Percentiles rank a stretch among this genome's conserved stretches.
phyloP scores from a whole-genome alignment of 2,113 vertebrate genomes.

The Misgurnus mizolepis region DNA sequence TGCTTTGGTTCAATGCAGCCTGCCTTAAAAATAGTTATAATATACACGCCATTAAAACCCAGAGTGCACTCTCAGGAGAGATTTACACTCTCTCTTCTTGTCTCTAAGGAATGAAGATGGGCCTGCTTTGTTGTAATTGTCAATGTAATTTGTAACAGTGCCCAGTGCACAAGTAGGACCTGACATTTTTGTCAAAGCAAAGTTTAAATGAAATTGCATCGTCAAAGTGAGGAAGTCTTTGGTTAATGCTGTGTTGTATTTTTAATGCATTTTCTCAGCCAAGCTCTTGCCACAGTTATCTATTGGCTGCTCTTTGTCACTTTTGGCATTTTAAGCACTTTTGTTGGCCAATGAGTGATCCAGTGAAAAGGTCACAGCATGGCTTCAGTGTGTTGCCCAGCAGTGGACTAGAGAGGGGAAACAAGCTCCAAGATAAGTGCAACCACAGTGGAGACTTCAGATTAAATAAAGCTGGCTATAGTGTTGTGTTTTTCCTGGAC shows the following conservation, averaged over 20 bases:
- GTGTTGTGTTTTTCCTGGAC: slow-evolving; percentile 38
- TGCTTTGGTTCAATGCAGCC: background rate
- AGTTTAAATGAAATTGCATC: background rate
- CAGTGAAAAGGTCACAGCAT: slow-evolving; percentile 43
- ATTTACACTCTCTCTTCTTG: background rate
- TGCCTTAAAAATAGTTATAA: background rate
- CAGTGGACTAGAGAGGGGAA: slow-evolving; percentile 26
- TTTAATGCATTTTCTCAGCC: slow-evolving; percentile 1
- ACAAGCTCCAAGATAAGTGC: slow-evolving; percentile 10
- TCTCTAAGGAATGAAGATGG: background rate
- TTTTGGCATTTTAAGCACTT: slow-evolving; percentile 32
- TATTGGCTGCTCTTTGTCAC: slow-evolving; percentile 31
- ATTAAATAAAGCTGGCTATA: slow-evolving; percentile 22
- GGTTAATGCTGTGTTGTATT: background rate
- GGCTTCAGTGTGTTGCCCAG: slow-evolving; percentile 45
- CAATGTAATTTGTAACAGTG: background rate
- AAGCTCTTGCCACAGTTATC: slow-evolving; percentile 7
- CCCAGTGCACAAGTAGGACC: background rate
- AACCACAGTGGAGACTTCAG: slow-evolving; percentile 18
- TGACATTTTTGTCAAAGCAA: background rate
- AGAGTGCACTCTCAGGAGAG: background rate
- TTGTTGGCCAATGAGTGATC: slow-evolving; percentile 25
- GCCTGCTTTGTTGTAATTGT: slow-evolving; percentile 4
- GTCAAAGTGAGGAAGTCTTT: background rate
- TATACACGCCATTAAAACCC: slow-evolving; percentile 13